Evolutionary conservation across 2,888 invertebrate genomes (phyloP), one percentile per base, ranked within the genome.

Genomic region (Mayetiola destructor): DNA sequence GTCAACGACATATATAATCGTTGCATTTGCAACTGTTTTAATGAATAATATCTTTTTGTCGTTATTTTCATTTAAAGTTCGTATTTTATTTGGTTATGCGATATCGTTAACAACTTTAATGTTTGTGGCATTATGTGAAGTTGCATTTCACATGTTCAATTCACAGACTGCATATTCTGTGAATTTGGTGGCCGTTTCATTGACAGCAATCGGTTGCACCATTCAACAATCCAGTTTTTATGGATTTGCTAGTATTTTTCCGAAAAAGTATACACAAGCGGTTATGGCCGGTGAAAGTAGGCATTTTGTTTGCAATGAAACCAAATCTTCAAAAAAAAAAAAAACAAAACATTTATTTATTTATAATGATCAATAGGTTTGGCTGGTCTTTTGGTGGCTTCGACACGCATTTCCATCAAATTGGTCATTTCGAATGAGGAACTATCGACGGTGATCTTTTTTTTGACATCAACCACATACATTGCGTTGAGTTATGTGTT

Each of bases 181-280:
- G 55, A 91, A 89, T 69, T 75, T 92, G 65, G 77, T 86, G 1
- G 89, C 89, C 0, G 86, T 92, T 9, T 88, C 88, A 9, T 76
- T 89, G 39, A 88, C 91, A 0, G 88, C 92, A 1, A 79, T 92
- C 59, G 91, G 91, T 5, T 91, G 91, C 66, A 91, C 57, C 77
- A 85, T 93, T 59, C 93, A 93, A 71, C 93, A 93, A 69, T 91
- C 91, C 1, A 92, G 92, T 66, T 93, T 92, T 72, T 93, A 93
- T 68, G 93, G 93, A 2, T 92, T 90, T 69, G 89, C 92, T 1
- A 90, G 91, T 59, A 92, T 92, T 82, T 74, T 93, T 60, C 93
- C 93, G 21, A 72, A 73, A 54, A 83, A 86, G 61, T 93, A 92
- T 66, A 93, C 92, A 0, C 92, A 93, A 70, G 92, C 93, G 32